These are phyloP conservation scores for Tholera decimalis DNA, from an alignment of 2,888 invertebrate species.

Conservation along the genomic window DNA sequence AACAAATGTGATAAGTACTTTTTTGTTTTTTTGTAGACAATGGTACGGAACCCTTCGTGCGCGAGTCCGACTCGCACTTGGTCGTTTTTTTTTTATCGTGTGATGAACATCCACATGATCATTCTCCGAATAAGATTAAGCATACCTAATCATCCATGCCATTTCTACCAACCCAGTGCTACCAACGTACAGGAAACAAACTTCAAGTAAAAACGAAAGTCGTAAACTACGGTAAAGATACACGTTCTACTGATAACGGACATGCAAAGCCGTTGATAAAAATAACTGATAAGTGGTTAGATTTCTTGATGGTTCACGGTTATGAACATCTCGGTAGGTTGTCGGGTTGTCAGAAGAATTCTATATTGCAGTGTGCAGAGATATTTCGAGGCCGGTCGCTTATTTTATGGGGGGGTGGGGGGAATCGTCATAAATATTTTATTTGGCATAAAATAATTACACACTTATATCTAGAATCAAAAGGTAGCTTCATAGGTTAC, in stretches of 20 bases:
- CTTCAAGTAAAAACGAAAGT: conserved; percentile 55
- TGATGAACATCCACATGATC: conserved; percentile 6
- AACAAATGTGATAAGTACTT: no score
- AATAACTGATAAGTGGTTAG: conserved; percentile 42
- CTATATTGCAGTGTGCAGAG: conserved; percentile 16
- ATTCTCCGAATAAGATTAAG: conserved; percentile 7
- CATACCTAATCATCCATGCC: conserved; percentile 10
- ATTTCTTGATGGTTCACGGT: conserved; percentile 38
- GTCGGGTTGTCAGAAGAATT: not conserved
- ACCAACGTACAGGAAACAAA: conserved; percentile 51
- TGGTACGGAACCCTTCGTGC: no score
- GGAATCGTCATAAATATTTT: no score
- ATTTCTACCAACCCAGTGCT: conserved; percentile 22
- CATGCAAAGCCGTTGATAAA: conserved; percentile 58
- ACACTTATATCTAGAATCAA: no score
- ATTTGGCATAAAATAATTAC: no score
- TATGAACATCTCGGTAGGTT: conserved; percentile 15
- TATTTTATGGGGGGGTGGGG: no score
- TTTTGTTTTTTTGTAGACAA: no score
- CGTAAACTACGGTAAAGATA: conserved; percentile 36
- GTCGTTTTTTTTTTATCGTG: no score
- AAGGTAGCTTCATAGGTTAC: no score
- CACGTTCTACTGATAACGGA: conserved; percentile 44
- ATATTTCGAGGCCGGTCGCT: not conserved
- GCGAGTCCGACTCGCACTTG: no score